Base-by-base conservation (phyloP, 1,140 invertebrate species). In the Bombus turneri region DNA sequence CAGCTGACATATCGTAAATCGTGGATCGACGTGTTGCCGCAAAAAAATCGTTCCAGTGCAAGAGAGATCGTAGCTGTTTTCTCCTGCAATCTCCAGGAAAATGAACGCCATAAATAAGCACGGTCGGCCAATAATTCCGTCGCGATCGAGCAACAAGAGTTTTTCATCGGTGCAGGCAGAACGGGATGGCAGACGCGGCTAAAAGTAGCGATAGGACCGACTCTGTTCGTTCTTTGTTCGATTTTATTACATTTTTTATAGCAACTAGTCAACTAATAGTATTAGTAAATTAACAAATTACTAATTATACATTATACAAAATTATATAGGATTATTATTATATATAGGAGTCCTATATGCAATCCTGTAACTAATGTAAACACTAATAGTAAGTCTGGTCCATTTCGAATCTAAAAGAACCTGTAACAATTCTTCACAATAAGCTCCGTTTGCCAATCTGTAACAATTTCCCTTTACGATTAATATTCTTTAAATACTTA, bases 91-190 rank as follows among this genome's bases (percentile, higher is more conserved):
- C 91, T 93, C 91, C 71, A 90, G 91, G 89, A 91, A 94, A 94
- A 94, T 94, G 92, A 94, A 95, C 88, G 88, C 94, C 92, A 94
- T 95, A 95, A 95, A 95, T 95, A 95, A 95, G 91, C 91, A 86
- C 91, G 90, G 90, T 87, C 90, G 93, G 90, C 91, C 93, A 94
- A 94, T 94, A 95, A 94, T 95, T 94, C 91, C 93, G 89, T 87
- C 91, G 87, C 93, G 91, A 93, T 93, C 90, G 93, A 88, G 87
- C 90, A 88, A 92, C 93, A 90, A 91, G 92, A 93, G 90, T 94
- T 91, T 94, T 94, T 92, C 92, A 93, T 93, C 92, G 87, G 86
- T 72, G 37, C 82, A 81, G 41, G 28, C 39, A 18, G 66, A 85
- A 57, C 31, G 28, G 81, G 87, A 71, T 71, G 79, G 71, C 18